phyloP scores from a whole-genome alignment of 2,113 vertebrate genomes.

The Tapirus terrestris region DNA sequence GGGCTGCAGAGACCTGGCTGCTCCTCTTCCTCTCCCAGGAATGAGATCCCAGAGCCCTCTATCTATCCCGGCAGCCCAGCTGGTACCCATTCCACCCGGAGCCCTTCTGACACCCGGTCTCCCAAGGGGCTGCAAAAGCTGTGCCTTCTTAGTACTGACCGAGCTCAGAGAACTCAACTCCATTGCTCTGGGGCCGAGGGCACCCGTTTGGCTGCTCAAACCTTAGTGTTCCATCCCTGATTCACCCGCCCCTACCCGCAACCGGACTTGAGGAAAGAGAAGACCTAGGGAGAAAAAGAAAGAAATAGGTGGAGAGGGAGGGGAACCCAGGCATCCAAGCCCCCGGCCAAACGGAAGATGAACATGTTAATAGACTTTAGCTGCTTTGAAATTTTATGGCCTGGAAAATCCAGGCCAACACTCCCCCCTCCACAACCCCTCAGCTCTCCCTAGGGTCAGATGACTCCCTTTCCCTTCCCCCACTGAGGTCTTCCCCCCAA shows the following conservation, averaged over 20 bases:
- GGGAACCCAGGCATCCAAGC: constrained; percentile 66
- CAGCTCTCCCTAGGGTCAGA: constrained; percentile 59
- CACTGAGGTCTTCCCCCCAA: neutral
- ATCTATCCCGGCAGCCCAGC: neutral
- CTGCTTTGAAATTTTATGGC: constrained; percentile 96
- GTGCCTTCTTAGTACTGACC: neutral
- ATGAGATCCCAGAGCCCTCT: neutral
- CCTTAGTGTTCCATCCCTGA: neutral
- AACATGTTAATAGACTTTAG: constrained; percentile 92
- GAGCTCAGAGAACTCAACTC: constrained; percentile 38
- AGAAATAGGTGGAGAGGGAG: neutral
- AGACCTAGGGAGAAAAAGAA: constrained; percentile 4
- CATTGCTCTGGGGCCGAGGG: neutral
- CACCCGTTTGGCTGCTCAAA: neutral
- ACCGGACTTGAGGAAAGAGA: neutral
- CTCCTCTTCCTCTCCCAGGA: neutral
- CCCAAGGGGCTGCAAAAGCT: neutral
- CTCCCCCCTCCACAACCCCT: neutral
- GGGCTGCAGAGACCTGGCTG: neutral
- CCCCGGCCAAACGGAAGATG: constrained; percentile 68
- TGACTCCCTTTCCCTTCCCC: constrained; percentile 70
- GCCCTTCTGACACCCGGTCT: neutral
- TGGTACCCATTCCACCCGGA: neutral
- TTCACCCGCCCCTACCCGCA: neutral
- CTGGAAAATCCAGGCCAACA: constrained; percentile 92